Evolutionary conservation across 2,113 vertebrate genomes (phyloP), one percentile per base, ranked within the genome.

Genomic region (Carassius carassius): DNA sequence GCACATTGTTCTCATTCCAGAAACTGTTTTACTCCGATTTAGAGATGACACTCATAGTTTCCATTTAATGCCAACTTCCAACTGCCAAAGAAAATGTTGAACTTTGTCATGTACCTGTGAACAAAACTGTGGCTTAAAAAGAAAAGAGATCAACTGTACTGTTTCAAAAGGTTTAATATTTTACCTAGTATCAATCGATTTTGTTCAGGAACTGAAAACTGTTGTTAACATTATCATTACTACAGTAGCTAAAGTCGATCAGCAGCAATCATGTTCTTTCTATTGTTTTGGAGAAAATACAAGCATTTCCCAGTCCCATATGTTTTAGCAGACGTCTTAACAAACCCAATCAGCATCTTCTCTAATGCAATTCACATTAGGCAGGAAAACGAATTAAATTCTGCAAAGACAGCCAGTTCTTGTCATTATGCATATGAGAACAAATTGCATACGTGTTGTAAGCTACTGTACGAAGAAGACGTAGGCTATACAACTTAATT

Each of bases 301-400:
- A 63, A 60, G 51, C 56, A 62, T 62, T 63, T 47, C 37, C n/a
- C 16, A 9, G 21, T 62, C 21, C 78, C 78, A 79, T 79, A 58
- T 79, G 78, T 63, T 79, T 63, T 44, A 79, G 78, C 78, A 79
- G 58, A 79, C 58, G 78, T 79, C 78, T 79, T 44, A 44, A 47
- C 32, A 79, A 79, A 79, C 78, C 58, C 56, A 63, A 79, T 79
- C 78, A 79, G 37, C 78, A 79, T 63, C 23, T 63, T 79, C 58
- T 63, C n/a, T 29, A 79, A 79, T 79, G 77, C 12, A 23, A 62
- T 63, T 63, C 78, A 47, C 58, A 79, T 63, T 79, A 44, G 23
- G 58, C 78, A 79, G 35, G 58, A 29, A 63, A 79, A 25, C 58
- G 63, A 63, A 79, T 79, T 47, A 79, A 47, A 79, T 79, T 79